These are phyloP conservation scores for Pedionomus torquatus DNA, from an alignment of 2,113 vertebrate species.

Conservation along the genomic window DNA sequence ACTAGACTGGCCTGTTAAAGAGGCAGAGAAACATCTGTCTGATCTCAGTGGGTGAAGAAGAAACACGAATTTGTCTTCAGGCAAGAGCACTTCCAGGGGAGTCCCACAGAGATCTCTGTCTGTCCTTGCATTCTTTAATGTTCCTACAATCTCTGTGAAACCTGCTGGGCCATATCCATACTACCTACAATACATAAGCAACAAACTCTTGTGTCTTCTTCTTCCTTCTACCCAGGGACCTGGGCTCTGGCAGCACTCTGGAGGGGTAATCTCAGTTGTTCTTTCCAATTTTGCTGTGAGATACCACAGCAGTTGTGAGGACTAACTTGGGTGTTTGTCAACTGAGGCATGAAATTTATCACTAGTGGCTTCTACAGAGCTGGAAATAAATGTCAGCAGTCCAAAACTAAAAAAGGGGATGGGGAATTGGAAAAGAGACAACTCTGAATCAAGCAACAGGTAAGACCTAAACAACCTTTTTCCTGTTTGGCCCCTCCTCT, in stretches of 20 bases:
- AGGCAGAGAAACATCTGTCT: too few relatives aligned
- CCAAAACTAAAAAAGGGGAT: neutral
- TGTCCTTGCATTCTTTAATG: too few relatives aligned
- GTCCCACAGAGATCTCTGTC: too few relatives aligned
- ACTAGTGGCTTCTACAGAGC: neutral
- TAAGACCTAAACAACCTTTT: neutral
- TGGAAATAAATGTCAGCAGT: neutral
- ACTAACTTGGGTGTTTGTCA: neutral
- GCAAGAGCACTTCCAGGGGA: too few relatives aligned
- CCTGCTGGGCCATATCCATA: too few relatives aligned
- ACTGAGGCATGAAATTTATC: neutral
- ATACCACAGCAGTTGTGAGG: neutral
- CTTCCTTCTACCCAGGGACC: neutral
- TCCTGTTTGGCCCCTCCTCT: neutral
- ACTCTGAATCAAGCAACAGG: neutral
- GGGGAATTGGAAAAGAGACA: neutral
- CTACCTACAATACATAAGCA: neutral
- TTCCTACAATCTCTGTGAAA: too few relatives aligned
- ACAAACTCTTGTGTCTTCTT: neutral
- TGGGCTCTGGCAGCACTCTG: neutral
- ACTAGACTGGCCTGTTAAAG: too few relatives aligned
- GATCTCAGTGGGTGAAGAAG: too few relatives aligned
- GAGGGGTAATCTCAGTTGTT: neutral
- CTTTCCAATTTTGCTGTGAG: neutral
- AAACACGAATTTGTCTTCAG: too few relatives aligned